Evolutionary conservation across 2,888 invertebrate genomes (phyloP).

Genomic region (Lasioglossum marginatum): DNA sequence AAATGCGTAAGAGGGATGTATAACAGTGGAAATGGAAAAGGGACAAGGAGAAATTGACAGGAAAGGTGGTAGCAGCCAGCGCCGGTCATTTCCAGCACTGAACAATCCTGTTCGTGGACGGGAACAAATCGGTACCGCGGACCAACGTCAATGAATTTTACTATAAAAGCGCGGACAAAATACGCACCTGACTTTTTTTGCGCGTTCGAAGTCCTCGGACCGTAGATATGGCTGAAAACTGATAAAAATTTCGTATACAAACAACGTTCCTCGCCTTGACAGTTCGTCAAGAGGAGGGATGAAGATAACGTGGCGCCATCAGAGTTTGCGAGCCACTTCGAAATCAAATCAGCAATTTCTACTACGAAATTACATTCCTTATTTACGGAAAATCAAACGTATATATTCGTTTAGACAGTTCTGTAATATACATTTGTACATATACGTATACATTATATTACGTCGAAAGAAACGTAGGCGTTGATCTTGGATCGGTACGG

Average conservation of each 20-base stretch:
- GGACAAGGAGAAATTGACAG: conserved; percentile 53
- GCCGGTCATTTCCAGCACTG: conserved; percentile 55
- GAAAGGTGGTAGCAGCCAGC: conserved; percentile 57
- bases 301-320: conserved; percentile 61
- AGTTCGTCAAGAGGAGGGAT: conserved; percentile 70
- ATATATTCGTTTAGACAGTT: background rate
- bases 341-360: conserved; percentile 58
- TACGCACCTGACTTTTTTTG: conserved; percentile 65
- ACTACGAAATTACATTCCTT: background rate
- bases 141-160: conserved; percentile 8
- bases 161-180: conserved; percentile 17
- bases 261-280: conserved; percentile 79
- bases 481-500: conserved; percentile 24
- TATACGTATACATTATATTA: background rate
- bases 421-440: background rate
- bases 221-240: conserved; percentile 59
- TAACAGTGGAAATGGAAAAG: conserved; percentile 33
- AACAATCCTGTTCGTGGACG: conserved; percentile 23
- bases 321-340: conserved; percentile 36
- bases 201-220: conserved; percentile 37
- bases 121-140: background rate
- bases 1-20: conserved; percentile 6
- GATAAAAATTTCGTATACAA: conserved; percentile 80
- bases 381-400: background rate
- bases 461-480: background rate